phyloP scores from a whole-genome alignment of 2,113 vertebrate genomes.

The Etheostoma cragini region DNA sequence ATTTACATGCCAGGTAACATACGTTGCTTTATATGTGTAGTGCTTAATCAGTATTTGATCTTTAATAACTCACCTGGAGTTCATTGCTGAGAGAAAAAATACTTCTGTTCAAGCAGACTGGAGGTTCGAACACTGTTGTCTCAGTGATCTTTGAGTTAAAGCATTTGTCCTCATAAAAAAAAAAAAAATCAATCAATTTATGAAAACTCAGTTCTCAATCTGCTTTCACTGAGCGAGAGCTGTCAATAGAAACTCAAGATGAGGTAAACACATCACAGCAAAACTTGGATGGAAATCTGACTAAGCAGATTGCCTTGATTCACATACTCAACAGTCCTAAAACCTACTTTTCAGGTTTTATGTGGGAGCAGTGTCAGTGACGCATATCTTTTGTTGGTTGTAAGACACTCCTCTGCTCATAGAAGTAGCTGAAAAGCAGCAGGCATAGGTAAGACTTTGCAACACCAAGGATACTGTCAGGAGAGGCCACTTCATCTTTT shows the following conservation, averaged over 20 bases:
- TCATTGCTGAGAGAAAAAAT: slow-evolving; percentile 41
- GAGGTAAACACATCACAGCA: background rate
- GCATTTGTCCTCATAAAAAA: slow-evolving; percentile 5
- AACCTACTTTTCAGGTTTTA: slow-evolving; percentile 83
- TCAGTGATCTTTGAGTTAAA: slow-evolving; percentile 5
- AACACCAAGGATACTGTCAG: slow-evolving; percentile 10
- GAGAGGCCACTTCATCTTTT: slow-evolving; percentile 14
- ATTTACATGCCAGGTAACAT: background rate
- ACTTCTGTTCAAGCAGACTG: background rate
- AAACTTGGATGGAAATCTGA: slow-evolving; percentile 37
- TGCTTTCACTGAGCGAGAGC: background rate
- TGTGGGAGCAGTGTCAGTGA: slow-evolving; percentile 65
- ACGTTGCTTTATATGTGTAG: no score
- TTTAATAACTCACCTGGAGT: slow-evolving; percentile 61
- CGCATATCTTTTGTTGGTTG: slow-evolving; percentile 61
- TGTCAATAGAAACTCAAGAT: slow-evolving; percentile 40
- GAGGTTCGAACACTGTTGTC: background rate
- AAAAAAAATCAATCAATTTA: background rate
- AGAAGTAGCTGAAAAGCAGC: slow-evolving; percentile 40
- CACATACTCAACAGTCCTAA: slow-evolving; percentile 57
- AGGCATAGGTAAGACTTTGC: slow-evolving; percentile 35
- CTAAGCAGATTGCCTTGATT: slow-evolving; percentile 16
- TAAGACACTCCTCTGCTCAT: slow-evolving; percentile 70
- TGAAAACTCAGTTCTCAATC: background rate
- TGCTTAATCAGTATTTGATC: background rate